phyloP scores from a whole-genome alignment of 2,797 vertebrate species.

The Gymnoscopelus braueri region DNA sequence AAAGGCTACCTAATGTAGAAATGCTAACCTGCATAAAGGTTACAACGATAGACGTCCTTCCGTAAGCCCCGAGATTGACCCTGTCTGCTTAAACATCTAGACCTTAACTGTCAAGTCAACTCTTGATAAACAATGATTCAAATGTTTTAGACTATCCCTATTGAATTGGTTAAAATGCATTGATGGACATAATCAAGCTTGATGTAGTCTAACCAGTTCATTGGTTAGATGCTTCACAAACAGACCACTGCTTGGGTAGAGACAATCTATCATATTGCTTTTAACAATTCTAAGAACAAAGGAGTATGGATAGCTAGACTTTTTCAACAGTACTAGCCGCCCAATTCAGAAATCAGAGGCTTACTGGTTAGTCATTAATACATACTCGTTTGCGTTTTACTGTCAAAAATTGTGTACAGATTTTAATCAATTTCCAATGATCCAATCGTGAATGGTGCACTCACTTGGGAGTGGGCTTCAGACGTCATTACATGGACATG shows the following conservation, averaged over 20 bases:
- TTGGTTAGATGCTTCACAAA: slow-evolving; percentile 52
- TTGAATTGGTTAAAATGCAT: slow-evolving; percentile 20
- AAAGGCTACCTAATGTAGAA: background rate
- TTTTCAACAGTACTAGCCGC: slow-evolving; percentile 30
- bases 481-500: slow-evolving; percentile 28
- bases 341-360: slow-evolving; percentile 37
- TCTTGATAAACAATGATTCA: slow-evolving; percentile 4
- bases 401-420: slow-evolving; percentile 35
- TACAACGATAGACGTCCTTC: no score
- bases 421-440: background rate
- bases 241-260: slow-evolving; percentile 47
- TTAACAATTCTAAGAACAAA: slow-evolving; percentile 57
- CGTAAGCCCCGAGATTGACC: background rate
- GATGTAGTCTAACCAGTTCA: slow-evolving; percentile 20
- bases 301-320: slow-evolving; percentile 13
- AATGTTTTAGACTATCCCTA: background rate
- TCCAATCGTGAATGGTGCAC: background rate
- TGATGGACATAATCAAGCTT: slow-evolving; percentile 29
- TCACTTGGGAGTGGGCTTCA: slow-evolving; percentile 17
- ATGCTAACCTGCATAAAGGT: background rate
- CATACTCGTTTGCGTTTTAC: slow-evolving; percentile 31
- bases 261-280: slow-evolving; percentile 47
- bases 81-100: slow-evolving; percentile 21
- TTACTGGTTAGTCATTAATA: slow-evolving; percentile 45
- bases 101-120: background rate